Percentiles rank a stretch among this genome's conserved stretches.
Evolutionary conservation across 2,113 vertebrate species (phyloP).

Genomic region (Sclerurus mexicanus): DNA sequence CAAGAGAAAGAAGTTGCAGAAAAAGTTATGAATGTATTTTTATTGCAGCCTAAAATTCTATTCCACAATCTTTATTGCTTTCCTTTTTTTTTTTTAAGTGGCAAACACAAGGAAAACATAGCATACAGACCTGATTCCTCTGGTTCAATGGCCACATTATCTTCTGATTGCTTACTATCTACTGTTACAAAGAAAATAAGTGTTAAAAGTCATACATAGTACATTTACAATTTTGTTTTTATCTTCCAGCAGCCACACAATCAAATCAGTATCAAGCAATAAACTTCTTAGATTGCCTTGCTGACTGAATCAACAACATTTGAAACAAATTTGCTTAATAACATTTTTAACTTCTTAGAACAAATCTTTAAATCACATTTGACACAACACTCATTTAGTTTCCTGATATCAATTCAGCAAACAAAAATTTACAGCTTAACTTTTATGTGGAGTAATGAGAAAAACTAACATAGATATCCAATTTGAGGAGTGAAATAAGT

Average conservation of each 20-base stretch:
- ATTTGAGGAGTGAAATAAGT: neutral
- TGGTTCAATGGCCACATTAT: neutral
- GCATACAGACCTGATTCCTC: conserved; percentile 55
- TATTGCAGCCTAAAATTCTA: neutral
- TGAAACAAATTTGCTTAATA: neutral
- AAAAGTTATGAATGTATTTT: neutral
- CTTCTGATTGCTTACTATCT: conserved; percentile 15
- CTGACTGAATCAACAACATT: neutral
- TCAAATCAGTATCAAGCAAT: neutral
- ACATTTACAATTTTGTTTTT: neutral
- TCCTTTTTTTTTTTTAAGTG: neutral
- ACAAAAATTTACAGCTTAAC: neutral
- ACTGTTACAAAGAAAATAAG: neutral
- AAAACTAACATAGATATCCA: neutral
- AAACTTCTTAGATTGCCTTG: neutral
- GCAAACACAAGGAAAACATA: neutral
- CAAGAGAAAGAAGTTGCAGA: neutral
- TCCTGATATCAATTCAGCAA: neutral
- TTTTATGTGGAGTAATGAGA: neutral
- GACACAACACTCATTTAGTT: neutral
- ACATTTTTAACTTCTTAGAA: neutral
- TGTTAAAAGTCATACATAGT: neutral
- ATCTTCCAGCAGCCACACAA: neutral
- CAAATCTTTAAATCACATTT: neutral
- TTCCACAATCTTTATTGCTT: neutral